Conservation (phyloP, 2,888 invertebrate species). For the Matsumyia berberina region DNA sequence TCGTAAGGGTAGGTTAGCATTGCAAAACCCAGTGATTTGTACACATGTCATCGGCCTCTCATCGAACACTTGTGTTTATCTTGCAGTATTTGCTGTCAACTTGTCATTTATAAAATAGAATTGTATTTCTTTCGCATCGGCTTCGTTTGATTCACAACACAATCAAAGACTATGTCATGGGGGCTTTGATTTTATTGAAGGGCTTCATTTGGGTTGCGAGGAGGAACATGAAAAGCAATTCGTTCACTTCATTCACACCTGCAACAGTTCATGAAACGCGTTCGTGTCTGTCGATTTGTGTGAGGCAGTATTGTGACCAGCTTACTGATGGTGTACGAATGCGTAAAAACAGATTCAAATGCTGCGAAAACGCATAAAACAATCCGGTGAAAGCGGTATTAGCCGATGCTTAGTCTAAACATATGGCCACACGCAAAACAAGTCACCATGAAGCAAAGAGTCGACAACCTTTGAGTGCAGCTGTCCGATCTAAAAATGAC, state of each 20-base stretch:
- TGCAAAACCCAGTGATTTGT: constrained; percentile 65
- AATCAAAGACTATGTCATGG: constrained; percentile 62
- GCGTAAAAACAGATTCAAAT: too few relatives aligned
- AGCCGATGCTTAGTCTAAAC: too few relatives aligned
- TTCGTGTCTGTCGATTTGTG: not conserved
- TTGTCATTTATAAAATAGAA: constrained; percentile 72
- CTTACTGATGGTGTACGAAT: not conserved
- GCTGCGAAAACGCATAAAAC: too few relatives aligned
- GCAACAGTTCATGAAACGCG: constrained; percentile 17
- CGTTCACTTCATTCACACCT: constrained; percentile 60
- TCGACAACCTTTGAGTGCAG: too few relatives aligned
- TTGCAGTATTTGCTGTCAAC: constrained; percentile 69
- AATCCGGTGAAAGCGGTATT: too few relatives aligned
- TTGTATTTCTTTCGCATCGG: constrained; percentile 35
- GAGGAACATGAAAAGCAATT: constrained; percentile 41
- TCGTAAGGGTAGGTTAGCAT: constrained; percentile 40
- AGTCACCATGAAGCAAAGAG: too few relatives aligned
- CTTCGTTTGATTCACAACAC: constrained; percentile 54
- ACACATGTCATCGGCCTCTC: constrained; percentile 70
- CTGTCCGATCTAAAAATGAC: too few relatives aligned
- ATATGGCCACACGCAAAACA: too few relatives aligned
- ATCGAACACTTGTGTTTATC: constrained; percentile 65
- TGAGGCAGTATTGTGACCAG: not conserved
- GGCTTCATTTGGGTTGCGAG: constrained; percentile 69
- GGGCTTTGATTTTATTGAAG: constrained; percentile 66